These are phyloP conservation scores for Agrilus planipennis DNA, from an alignment of 1,140 invertebrate species.

Conservation along the genomic window DNA sequence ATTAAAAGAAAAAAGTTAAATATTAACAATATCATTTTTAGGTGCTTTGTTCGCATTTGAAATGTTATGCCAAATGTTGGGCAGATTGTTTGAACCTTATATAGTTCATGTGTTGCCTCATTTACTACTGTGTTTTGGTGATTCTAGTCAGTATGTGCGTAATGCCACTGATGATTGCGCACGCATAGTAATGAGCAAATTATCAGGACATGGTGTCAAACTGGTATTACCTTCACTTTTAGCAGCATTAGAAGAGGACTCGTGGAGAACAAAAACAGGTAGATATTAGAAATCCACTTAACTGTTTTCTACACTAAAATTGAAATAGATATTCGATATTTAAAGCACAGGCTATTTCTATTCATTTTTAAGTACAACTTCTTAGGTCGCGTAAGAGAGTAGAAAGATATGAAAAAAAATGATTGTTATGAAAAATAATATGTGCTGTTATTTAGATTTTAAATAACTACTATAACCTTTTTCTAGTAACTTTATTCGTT, in stretches of 20 bases:
- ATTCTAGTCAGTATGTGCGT: conserved; percentile 81
- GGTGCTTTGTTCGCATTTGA: conserved; percentile 95
- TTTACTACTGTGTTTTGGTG: conserved; percentile 91
- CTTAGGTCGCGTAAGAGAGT: background rate
- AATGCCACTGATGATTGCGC: conserved; percentile 91
- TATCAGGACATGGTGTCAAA: conserved; percentile 95
- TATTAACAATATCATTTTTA: conserved; percentile 26
- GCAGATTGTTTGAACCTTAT: conserved; percentile 95
- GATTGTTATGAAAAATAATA: too few species aligned
- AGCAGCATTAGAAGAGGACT: conserved; percentile 90
- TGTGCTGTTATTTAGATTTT: too few species aligned
- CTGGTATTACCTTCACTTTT: conserved; percentile 84
- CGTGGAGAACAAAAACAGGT: conserved; percentile 97
- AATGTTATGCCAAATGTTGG: conserved; percentile 90
- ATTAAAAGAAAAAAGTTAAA: background rate
- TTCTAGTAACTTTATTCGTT: too few species aligned
- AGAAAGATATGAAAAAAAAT: too few species aligned
- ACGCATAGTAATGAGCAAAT: conserved; percentile 90
- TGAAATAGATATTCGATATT: background rate
- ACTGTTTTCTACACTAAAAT: background rate
- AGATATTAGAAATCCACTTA: too few species aligned
- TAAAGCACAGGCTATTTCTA: background rate
- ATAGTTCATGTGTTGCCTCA: conserved; percentile 94
- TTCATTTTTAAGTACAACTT: background rate
- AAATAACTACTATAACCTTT: too few species aligned